Base-by-base conservation (phyloP, 2,888 invertebrate species). In the Caenorhabditis parvicauda region DNA sequence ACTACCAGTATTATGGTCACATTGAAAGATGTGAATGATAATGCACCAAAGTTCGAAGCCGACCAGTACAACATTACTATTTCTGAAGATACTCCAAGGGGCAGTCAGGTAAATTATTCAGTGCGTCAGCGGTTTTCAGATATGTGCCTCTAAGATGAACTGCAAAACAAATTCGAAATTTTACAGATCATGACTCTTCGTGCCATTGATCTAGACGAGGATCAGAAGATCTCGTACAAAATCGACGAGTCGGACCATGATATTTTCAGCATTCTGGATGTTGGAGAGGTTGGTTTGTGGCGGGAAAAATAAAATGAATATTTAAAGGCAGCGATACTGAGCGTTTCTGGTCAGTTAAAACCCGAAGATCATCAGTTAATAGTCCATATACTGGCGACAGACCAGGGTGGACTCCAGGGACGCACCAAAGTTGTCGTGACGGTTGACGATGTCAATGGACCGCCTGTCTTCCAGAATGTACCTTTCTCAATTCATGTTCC, bases 1-100 rank as follows among this genome's bases (percentile, higher is more conserved):
- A 77, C 81, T 3, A 81, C 82, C 3, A 55, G 60, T 2, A 60
- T 80, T 48, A 55, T 53, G 3, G 70, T 80, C 28, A 51, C 64
- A 19, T 67, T 80, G 39, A 69, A 71, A 32, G 80, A 80, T 48
- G 68, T 94, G 0, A 98, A 98, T 81, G 96, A 98, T 81, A 93
- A 94, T 81, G 87, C 89, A 4, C 95, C 95, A 0, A 85, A 87
- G 0, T 95, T 95, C 82, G 89, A 73, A 35, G 65, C 74, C 39
- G 67, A 65, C 9, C 87, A 89, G 1, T 93, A 95, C 80, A 86
- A 88, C 46, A 87, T 90, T 1, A 87, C 87, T 24, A 84, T 94
- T 46, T 84, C 87, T 67, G 94, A 94, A 84, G 92, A 92, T 81
- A 86, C 89, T 42, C 62, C 63, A 57, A 46, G 64, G 41, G 70